Evolutionary conservation across 2,888 invertebrate species (phyloP).

Genomic region (Hemistola chrysoprasaria): DNA sequence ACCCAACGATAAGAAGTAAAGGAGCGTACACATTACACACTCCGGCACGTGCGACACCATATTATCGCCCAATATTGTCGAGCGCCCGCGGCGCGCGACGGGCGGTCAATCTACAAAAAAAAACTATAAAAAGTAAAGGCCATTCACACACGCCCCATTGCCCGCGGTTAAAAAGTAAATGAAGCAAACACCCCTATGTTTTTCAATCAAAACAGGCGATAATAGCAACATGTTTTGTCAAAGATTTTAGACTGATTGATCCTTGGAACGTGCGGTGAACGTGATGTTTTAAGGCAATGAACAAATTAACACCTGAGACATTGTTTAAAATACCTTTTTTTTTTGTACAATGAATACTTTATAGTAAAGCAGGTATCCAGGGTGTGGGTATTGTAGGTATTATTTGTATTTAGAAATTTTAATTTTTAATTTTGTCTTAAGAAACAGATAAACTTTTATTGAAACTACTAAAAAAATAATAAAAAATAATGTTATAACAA

Average conservation of each 20-base stretch:
- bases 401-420: no score
- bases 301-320: no score
- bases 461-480: no score
- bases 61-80: slow-evolving; percentile 52
- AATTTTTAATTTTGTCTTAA: no score
- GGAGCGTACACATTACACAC: slow-evolving; percentile 41
- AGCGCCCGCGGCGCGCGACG: slow-evolving; percentile 55
- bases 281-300: no score
- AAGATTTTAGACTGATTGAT: slow-evolving; percentile 10
- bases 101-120: slow-evolving; percentile 29
- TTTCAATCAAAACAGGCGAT: slow-evolving; percentile 19
- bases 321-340: no score
- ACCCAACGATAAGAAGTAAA: slow-evolving; percentile 31
- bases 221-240: slow-evolving; percentile 17
- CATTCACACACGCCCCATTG: slow-evolving; percentile 30
- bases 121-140: no score
- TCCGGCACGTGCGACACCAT: slow-evolving; percentile 49
- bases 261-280: slow-evolving; percentile 3
- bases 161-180: slow-evolving; percentile 35
- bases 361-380: no score
- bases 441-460: no score
- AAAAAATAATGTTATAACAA: no score
- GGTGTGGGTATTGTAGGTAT: no score
- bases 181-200: slow-evolving; percentile 30
- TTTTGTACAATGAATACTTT: no score